phyloP scores from a whole-genome alignment of 2,113 vertebrate genomes.

The Ramphastos sulfuratus region DNA sequence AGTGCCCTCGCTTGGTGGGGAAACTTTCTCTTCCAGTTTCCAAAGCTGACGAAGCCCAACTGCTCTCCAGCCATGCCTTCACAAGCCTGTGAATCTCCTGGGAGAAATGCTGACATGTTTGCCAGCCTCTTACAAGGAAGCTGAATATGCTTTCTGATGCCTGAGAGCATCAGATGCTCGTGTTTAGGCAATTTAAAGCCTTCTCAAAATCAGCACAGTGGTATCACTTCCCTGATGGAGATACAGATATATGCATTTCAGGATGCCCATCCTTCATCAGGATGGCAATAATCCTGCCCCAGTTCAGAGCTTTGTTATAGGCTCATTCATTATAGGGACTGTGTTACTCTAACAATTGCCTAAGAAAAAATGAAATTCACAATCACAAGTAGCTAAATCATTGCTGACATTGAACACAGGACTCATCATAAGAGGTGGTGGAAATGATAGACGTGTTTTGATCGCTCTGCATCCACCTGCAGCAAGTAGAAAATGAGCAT shows the following conservation, averaged over 20 bases:
- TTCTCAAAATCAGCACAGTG: neutral
- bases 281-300: neutral
- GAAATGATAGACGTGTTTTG: neutral
- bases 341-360: neutral
- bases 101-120: neutral
- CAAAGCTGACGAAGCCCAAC: neutral
- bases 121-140: neutral
- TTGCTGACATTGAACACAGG: neutral
- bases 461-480: neutral
- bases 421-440: neutral
- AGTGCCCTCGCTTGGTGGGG: neutral
- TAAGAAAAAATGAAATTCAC: neutral
- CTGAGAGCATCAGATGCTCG: neutral
- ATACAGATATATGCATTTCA: neutral
- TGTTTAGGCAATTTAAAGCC: neutral
- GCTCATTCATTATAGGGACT: neutral
- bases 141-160: neutral
- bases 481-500: neutral
- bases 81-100: neutral
- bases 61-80: neutral
- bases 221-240: neutral
- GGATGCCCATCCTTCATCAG: neutral
- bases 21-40: neutral
- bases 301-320: neutral
- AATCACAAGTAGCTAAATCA: neutral